These are phyloP conservation scores for Patella ulyssiponensis DNA, from an alignment of 2,888 invertebrate genomes.

Conservation along the genomic window DNA sequence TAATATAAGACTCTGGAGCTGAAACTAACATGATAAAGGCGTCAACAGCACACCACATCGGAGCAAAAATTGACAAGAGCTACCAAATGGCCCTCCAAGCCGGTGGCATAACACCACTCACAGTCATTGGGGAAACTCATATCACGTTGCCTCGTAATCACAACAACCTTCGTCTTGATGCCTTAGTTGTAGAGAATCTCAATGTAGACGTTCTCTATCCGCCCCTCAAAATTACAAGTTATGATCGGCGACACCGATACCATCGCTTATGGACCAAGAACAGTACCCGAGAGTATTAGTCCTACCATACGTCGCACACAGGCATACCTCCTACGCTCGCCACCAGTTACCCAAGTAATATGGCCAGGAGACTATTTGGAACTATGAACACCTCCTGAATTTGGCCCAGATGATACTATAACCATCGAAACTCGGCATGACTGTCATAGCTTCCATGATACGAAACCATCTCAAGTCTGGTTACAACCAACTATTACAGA, in stretches of 20 bases:
- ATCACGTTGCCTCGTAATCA: no score
- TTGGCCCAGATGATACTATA: neutral
- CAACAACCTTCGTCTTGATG: no score
- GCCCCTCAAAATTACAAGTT: neutral
- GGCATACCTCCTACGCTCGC: neutral
- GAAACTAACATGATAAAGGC: constrained; percentile 31
- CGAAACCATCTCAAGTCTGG: no score
- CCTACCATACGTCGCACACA: neutral
- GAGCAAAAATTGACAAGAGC: no score
- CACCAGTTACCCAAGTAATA: neutral
- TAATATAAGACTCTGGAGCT: constrained; percentile 22
- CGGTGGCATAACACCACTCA: neutral
- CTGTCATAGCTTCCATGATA: no score
- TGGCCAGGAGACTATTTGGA: neutral
- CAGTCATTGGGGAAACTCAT: no score
- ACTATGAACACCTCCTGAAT: neutral
- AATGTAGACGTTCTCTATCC: neutral
- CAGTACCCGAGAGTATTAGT: neutral
- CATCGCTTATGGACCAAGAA: neutral
- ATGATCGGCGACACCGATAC: neutral
- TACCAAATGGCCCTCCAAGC: neutral
- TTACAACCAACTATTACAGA: no score
- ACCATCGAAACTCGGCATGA: no score
- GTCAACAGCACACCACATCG: no score
- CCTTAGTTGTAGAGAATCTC: neutral